Evolutionary conservation across 2,797 vertebrate species (phyloP), one percentile per base, ranked within the genome.

Genomic region (Sebastes ruberrimus): DNA sequence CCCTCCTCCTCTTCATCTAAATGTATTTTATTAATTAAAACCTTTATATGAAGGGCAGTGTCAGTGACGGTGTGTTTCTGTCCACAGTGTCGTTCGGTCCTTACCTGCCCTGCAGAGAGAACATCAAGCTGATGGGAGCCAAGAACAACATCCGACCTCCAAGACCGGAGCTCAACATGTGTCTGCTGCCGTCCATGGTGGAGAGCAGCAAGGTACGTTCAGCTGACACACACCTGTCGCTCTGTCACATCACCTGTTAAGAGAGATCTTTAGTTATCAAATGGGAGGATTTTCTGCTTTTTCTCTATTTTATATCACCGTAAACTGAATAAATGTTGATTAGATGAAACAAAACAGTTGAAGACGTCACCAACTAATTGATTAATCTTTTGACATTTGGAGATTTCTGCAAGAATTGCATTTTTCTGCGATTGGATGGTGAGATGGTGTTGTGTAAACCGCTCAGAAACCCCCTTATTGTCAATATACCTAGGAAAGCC

Each of bases 101-200:
- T 70, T 99, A 99, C 96, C 97, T 99, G 92, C 98, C 98, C 86
- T 99, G 98, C 95, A 96, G 98, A 93, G 98, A 99, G 96, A 99
- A 99, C 96, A 97, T 99, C 93, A 99, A 99, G 94, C 97, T 99
- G 93, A 98, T 99, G 96, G 98, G 98, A 85, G 97, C 97, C 63
- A 99, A 99, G 94, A 99, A 97, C 96, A 99, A 99, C 95, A 97
- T 99, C 94, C 96, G 98, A 30, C 98, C 98, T 76, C 98, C 98
- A 2, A 95, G 98, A 76, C 98, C 98, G 0, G 98, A 99, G 74
- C 98, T 99, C 91, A 99, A 99, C 93, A 99, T 99, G 98, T 99
- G 98, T 96, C 97, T 99, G 93, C 96, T 99, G 94, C 98, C 98
- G 74, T 98, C 98, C 20, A 97, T 99, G 98, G 98, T 99, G 95